Evolutionary conservation across 2,797 vertebrate genomes (phyloP).

Genomic region (Chromis chromis): DNA sequence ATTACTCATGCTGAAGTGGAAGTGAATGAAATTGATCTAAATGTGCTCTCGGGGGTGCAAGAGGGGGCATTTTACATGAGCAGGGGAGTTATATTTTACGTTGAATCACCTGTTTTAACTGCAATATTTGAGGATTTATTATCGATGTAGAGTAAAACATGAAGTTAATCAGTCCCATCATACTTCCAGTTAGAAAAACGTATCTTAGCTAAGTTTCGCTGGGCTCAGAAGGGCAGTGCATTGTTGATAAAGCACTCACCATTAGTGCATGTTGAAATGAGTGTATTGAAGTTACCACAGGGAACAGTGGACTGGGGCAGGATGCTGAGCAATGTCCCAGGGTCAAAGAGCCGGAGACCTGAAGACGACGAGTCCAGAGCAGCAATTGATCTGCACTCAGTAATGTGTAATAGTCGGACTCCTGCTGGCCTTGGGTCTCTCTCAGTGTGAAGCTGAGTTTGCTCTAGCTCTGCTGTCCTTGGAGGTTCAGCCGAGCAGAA

Average conservation of each 20-base stretch:
- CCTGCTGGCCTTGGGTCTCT: slow-evolving; percentile 29
- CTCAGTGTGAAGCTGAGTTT: slow-evolving; percentile 1
- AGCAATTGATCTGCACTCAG: slow-evolving; percentile 57
- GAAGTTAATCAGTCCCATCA: neutral
- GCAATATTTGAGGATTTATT: slow-evolving; percentile 9
- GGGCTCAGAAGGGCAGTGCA: slow-evolving; percentile 13
- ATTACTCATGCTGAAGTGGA: slow-evolving; percentile 63
- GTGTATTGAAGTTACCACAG: slow-evolving; percentile 26
- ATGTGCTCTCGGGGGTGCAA: slow-evolving; percentile 41
- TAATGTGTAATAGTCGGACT: slow-evolving; percentile 50
- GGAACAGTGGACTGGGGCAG: slow-evolving; percentile 30
- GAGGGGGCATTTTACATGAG: slow-evolving; percentile 21
- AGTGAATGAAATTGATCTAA: slow-evolving; percentile 59
- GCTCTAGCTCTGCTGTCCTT: slow-evolving; percentile 25
- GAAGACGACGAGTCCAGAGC: slow-evolving; percentile 38
- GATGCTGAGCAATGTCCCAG: slow-evolving; percentile 50
- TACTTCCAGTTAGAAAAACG: neutral
- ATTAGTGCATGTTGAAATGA: slow-evolving; percentile 41
- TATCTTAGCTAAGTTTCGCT: slow-evolving; percentile 14
- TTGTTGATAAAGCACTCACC: slow-evolving; percentile 47
- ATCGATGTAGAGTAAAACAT: slow-evolving; percentile 5
- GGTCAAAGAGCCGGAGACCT: slow-evolving; percentile 63
- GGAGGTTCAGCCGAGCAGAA: slow-evolving; percentile 27
- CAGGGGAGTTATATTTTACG: slow-evolving; percentile 10
- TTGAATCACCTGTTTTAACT: slow-evolving; percentile 10